phyloP scores from a whole-genome alignment of 2,888 invertebrate genomes.

The Brenthis ino region DNA sequence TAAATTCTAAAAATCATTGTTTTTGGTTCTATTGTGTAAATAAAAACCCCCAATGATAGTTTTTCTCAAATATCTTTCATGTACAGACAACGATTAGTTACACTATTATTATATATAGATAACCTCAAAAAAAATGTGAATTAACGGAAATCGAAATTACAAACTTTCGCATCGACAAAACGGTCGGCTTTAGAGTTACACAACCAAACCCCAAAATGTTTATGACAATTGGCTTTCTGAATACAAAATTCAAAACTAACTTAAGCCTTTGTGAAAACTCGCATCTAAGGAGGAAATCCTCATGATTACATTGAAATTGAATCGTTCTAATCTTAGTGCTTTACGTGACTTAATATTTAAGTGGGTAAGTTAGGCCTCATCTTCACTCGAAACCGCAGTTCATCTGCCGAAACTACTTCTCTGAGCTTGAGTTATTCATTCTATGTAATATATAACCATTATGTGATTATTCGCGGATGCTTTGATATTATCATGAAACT shows the following conservation, averaged over 20 bases:
- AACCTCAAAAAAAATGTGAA: background rate
- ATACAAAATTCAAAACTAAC: constrained; percentile 18
- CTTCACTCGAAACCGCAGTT: constrained; percentile 27
- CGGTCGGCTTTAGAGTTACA: constrained; percentile 9
- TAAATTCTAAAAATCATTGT: too few relatives aligned
- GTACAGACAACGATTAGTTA: too few relatives aligned
- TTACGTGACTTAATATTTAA: constrained; percentile 35
- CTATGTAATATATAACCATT: constrained; percentile 1
- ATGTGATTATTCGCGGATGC: too few relatives aligned
- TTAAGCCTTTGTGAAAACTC: constrained; percentile 31
- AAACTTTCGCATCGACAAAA: constrained; percentile 11
- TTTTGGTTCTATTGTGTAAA: too few relatives aligned
- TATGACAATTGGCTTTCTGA: constrained; percentile 7
- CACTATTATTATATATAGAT: background rate
- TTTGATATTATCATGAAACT: too few relatives aligned
- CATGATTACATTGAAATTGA: constrained; percentile 34
- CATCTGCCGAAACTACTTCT: constrained; percentile 22
- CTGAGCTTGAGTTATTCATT: constrained; percentile 3
- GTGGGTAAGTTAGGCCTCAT: constrained; percentile 29
- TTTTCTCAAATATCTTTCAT: too few relatives aligned
- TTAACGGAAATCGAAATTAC: constrained; percentile 1
- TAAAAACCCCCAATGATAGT: too few relatives aligned
- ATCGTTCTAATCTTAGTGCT: constrained; percentile 32
- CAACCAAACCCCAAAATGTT: background rate
- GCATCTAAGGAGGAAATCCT: constrained; percentile 29